Base-by-base conservation (phyloP, 2,113 vertebrate species). In the Oxyruncus cristatus region DNA sequence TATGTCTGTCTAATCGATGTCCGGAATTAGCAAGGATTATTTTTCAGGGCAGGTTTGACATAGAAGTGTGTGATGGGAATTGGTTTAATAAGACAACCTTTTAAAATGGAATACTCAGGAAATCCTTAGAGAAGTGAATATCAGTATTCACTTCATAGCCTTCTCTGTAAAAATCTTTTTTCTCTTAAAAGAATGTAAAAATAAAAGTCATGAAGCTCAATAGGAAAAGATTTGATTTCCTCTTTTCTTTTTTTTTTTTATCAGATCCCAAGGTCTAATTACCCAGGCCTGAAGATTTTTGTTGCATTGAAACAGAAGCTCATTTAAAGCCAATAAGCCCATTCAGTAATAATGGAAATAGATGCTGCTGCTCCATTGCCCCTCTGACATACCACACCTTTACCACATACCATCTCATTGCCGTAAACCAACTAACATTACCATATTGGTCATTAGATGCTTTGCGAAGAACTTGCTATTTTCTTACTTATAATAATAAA, bases 81-180 rank as follows among this genome's bases (percentile, higher is more conserved):
- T 76, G 18, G 19, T 91, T 96, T 94, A 94, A 81, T 77, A 92
- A 91, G 74, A 86, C 53, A 90, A 88, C 24, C 61, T 85, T 93
- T 92, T 59, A 47, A 84, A 92, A 77, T n/a, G 5, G 41, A 62
- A 9, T 80, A 61, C 66, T 89, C 41, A 44, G 28, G 32, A 88
- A 85, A 75, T 73, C 92, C 85, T 88, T 66, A 35, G 56, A 92
- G 79, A 95, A 85, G 15, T 8, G 78, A 33, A 55, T 39, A 84
- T 20, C 23, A 55, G 80, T 18, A 68, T 89, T 86, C 66, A 88
- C 52, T 89, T 91, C 77, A 91, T 79, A 88, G 39, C 20, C 13
- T 82, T 78, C 55, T 56, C 44, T 28, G n/a, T 23, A 47, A 56
- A 89, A 71, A 41, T 6, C 0, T 30, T 78, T 42, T 53, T 65